Evolutionary conservation across 2,113 vertebrate genomes (phyloP).

Genomic region (Emberiza fucata): DNA sequence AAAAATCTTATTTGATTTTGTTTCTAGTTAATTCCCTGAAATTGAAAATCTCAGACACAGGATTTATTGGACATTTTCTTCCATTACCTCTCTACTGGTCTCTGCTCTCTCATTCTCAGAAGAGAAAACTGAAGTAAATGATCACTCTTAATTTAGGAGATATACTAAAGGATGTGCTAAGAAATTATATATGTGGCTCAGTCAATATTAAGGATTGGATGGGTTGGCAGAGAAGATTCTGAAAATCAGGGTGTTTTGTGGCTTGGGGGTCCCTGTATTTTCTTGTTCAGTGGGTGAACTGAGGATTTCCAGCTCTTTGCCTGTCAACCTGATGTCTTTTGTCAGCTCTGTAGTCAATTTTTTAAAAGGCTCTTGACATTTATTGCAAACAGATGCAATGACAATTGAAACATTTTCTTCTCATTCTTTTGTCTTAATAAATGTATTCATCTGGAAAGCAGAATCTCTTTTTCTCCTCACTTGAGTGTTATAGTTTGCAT

Average conservation of each 20-base stretch:
- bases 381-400: constrained; percentile 35
- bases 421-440: constrained; percentile 43
- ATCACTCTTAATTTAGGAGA: not conserved
- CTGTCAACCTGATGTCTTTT: constrained; percentile 33
- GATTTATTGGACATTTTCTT: not conserved
- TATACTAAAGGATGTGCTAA: not conserved
- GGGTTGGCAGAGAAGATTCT: not conserved
- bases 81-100: not conserved
- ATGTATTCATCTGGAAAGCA: not conserved
- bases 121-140: not conserved
- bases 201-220: not conserved
- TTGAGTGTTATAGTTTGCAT: not conserved
- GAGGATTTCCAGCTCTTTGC: not conserved
- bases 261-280: not conserved
- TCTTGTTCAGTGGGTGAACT: not conserved
- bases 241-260: not conserved
- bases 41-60: not conserved
- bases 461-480: not conserved
- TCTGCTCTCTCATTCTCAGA: not conserved
- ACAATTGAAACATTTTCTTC: constrained; percentile 34
- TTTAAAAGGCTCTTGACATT: not conserved
- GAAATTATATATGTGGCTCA: not conserved
- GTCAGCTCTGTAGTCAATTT: constrained; percentile 20
- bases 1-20: not conserved
- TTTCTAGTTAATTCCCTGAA: not conserved